These are phyloP conservation scores for Amiota communis DNA, from an alignment of 2,888 invertebrate species.

Conservation along the genomic window DNA sequence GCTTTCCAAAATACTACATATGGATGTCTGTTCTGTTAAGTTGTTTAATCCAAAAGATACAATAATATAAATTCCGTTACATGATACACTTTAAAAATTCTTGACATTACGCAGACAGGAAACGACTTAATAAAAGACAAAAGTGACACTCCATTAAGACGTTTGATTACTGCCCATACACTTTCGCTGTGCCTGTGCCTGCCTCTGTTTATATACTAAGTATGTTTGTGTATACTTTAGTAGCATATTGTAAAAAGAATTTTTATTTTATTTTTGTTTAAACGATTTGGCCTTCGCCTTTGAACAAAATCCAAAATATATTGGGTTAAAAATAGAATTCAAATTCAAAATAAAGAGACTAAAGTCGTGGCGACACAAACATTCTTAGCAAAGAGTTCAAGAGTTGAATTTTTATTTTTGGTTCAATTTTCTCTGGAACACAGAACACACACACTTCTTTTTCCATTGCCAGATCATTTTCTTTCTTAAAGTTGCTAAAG, in stretches of 20 bases:
- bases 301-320: constrained; percentile 4
- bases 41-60: not conserved
- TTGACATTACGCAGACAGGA: constrained; percentile 26
- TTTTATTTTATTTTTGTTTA: not conserved
- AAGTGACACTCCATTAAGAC: constrained; percentile 1
- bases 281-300: constrained; percentile 23
- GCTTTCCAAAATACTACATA: too few relatives aligned
- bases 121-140: constrained; percentile 17
- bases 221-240: too few relatives aligned
- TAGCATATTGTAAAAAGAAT: too few relatives aligned
- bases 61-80: constrained; percentile 12
- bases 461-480: too few relatives aligned
- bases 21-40: too few relatives aligned
- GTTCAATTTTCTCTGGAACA: not conserved
- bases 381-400: not conserved
- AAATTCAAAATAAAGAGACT: not conserved
- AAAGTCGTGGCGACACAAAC: not conserved
- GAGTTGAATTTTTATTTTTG: constrained; percentile 12
- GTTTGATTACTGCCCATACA: too few relatives aligned
- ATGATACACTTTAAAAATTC: not conserved
- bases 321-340: not conserved
- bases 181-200: too few relatives aligned
- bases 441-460: not conserved
- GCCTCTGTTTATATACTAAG: too few relatives aligned
- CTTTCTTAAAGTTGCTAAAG: too few relatives aligned